Evolutionary conservation across 2,797 vertebrate genomes (phyloP).

Genomic region (Trachops cirrhosus): DNA sequence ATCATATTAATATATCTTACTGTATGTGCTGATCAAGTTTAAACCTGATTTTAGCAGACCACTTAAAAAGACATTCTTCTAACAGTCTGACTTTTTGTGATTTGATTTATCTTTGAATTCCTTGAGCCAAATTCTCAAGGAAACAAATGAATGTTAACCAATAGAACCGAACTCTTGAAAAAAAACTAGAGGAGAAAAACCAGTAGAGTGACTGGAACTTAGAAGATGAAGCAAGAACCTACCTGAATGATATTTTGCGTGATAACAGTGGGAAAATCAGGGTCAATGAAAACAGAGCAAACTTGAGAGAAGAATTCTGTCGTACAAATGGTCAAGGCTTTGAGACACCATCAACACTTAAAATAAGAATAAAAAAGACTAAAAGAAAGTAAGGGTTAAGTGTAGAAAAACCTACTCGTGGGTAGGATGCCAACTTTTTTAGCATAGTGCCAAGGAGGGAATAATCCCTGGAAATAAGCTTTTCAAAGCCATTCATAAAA

Average conservation of each 20-base stretch:
- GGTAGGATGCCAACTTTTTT: not conserved
- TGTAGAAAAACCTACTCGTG: not conserved
- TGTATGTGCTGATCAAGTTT: not conserved
- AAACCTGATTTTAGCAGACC: conserved; percentile 14
- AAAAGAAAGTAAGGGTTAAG: not conserved
- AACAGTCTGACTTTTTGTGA: not conserved
- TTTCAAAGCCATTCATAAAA: not conserved
- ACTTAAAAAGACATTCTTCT: not conserved
- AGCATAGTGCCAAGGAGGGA: not conserved
- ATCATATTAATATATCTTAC: not conserved
- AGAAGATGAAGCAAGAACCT: not conserved
- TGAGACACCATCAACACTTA: not conserved
- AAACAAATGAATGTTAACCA: conserved; percentile 2
- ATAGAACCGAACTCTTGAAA: conserved; percentile 34
- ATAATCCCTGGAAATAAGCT: not conserved
- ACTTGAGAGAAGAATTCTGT: not conserved
- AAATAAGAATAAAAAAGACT: not conserved
- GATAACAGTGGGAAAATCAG: not conserved
- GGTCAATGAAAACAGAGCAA: conserved; percentile 7
- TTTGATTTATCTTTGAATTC: conserved; percentile 45
- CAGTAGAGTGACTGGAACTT: not conserved
- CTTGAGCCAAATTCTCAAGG: conserved; percentile 5
- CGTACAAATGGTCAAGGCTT: not conserved
- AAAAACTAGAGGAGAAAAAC: not conserved
- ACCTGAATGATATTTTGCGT: not conserved